Evolutionary conservation across 2,797 vertebrate genomes (phyloP), one percentile per base, ranked within the genome.

Genomic region (Taenioides sp.): DNA sequence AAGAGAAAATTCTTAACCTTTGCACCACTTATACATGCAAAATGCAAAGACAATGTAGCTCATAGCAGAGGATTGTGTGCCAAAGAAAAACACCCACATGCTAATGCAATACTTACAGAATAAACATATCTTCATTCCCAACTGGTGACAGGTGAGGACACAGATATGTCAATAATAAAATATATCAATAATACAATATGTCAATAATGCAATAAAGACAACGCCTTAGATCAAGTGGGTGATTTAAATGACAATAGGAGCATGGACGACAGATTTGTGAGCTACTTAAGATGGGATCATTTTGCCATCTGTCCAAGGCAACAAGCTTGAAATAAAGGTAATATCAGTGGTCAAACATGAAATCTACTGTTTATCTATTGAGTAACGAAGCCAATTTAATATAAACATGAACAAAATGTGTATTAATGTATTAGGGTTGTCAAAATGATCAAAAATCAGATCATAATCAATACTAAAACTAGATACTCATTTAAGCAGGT

Each of bases 251-350:
- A 75, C 9, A 37, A 37, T 10, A 59, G 72, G 72, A 60, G 34
- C 28, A 27, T 59, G 71, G 34, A 61, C 63, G 34, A 27, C 72
- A 80, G 81, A 82, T 76, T 77, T 40, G 50, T 73, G 67, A 63
- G 60, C 63, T 69, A 40, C 62, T 80, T 86, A 86, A 88, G 75
- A 78, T 83, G 40, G 78, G 86, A 86, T 89, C 71, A 76, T 81
- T 79, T 80, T 72, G 71, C 78, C 70, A 52, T 85, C 78, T 82
- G 82, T 87, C 84, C 74, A 57, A 37, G 17, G 34, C n/a, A 37
- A 54, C 12, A 73, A 27, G 72, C 14, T 60, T n/a, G 37, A 23
- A 69, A 68, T 10, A 67, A 67, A 67, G 73, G 69, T 22, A 69
- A 57, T 60, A 64, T 10, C 37, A 27, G 16, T n/a, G 20, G 47